A percentile compares a stretch with the other conserved stretches of the same genome.
These are phyloP conservation scores for Cepaea hortensis DNA, from an alignment of 2,888 invertebrate species.

Conservation along the genomic window DNA sequence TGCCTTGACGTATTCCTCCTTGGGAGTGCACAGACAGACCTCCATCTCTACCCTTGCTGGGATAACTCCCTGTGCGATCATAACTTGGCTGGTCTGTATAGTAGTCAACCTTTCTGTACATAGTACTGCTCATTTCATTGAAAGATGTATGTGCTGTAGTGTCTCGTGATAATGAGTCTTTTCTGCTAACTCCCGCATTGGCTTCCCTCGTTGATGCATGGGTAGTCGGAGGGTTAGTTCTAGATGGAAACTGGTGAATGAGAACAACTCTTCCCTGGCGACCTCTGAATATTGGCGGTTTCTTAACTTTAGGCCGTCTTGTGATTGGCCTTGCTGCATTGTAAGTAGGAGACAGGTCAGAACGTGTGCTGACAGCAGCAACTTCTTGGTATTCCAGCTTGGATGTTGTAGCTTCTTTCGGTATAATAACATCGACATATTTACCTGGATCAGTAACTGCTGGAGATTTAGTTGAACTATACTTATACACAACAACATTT, in stretches of 20 bases:
- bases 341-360: background rate
- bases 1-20: background rate
- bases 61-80: background rate
- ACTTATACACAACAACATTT: background rate
- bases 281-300: constrained; percentile 32
- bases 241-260: background rate
- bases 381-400: background rate
- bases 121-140: no score
- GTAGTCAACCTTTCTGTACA: background rate
- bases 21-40: background rate
- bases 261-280: background rate
- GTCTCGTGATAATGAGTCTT: background rate
- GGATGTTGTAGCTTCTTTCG: background rate
- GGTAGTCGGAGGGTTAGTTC: background rate
- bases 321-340: background rate
- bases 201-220: background rate
- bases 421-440: background rate
- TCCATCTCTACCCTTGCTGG: background rate
- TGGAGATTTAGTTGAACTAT: constrained; percentile 18
- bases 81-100: background rate
- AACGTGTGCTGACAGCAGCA: background rate
- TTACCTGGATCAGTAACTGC: background rate
- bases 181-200: background rate
- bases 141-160: background rate
- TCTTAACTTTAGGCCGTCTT: background rate